Evolutionary conservation across 2,797 vertebrate genomes (phyloP).

Genomic region (Notolepis coatsorum): DNA sequence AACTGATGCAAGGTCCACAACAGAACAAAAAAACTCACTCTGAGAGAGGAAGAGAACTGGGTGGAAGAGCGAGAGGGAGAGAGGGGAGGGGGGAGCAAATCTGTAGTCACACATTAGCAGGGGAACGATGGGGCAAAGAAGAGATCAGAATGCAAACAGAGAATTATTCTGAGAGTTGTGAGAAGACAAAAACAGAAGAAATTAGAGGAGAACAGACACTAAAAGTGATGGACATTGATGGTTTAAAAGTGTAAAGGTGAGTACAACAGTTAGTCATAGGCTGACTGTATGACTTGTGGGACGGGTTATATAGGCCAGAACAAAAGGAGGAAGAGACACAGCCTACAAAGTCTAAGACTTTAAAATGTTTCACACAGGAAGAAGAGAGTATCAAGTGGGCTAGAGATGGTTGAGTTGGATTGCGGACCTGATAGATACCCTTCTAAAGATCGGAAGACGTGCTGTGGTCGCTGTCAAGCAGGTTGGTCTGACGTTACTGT

Average conservation of each 20-base stretch:
- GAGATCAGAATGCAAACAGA: not conserved
- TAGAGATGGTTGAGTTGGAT: not conserved
- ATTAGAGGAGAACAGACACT: not conserved
- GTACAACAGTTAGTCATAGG: too few relatives aligned
- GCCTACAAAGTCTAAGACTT: not conserved
- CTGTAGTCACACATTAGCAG: not conserved
- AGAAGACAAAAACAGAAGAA: not conserved
- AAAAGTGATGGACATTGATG: not conserved
- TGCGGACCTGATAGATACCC: rapidly evolving
- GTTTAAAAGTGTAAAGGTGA: not conserved
- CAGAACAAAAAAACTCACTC: constrained; percentile 10
- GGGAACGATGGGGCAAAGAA: not conserved
- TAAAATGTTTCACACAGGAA: not conserved
- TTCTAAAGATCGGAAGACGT: rapidly evolving
- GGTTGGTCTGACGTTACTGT: constrained; percentile 52
- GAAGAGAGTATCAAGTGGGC: constrained; percentile 19
- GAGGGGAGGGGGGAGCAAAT: not conserved
- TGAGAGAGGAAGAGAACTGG: constrained; percentile 15
- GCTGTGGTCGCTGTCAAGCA: constrained; percentile 62
- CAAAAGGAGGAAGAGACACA: not conserved
- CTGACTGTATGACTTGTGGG: not conserved
- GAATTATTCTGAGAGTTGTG: not conserved
- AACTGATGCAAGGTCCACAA: constrained; percentile 24
- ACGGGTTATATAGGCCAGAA: not conserved
- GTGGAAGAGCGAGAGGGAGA: constrained; percentile 2